These are phyloP conservation scores for Chrysina gloriosa DNA, from an alignment of 2,888 invertebrate genomes.

Conservation along the genomic window DNA sequence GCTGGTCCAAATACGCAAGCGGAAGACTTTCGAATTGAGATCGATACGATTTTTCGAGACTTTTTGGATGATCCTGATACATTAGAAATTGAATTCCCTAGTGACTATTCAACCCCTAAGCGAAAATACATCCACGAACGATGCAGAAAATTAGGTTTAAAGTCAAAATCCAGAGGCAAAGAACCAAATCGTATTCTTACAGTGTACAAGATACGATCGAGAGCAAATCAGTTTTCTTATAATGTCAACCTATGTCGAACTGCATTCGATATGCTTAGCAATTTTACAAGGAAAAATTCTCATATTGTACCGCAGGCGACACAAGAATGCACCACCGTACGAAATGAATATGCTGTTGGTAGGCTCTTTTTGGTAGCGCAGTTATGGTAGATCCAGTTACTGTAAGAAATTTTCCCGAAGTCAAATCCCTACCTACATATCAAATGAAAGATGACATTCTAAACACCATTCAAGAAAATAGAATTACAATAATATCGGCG, in stretches of 20 bases:
- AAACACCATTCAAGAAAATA: conserved; percentile 73
- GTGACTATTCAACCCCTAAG: conserved; percentile 80
- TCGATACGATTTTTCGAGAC: conserved; percentile 56
- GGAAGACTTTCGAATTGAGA: conserved; percentile 45
- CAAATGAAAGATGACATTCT: conserved; percentile 75
- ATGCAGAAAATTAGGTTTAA: conserved; percentile 75
- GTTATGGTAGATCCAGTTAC: conserved; percentile 55
- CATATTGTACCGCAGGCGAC: conserved; percentile 10
- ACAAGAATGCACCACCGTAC: background rate
- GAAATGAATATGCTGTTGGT: conserved; percentile 38
- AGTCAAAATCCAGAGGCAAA: conserved; percentile 86
- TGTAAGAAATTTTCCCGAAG: conserved; percentile 69
- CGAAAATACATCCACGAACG: conserved; percentile 83
- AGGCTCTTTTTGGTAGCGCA: conserved; percentile 39
- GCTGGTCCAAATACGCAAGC: conserved; percentile 12
- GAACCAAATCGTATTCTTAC: conserved; percentile 58
- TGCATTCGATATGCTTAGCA: conserved; percentile 34
- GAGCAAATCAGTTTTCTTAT: conserved; percentile 37
- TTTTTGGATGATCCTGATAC: conserved; percentile 54
- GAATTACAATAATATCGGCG: conserved; percentile 77
- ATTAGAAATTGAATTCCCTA: conserved; percentile 67
- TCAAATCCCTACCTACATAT: conserved; percentile 78
- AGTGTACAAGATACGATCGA: conserved; percentile 45
- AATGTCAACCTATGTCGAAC: conserved; percentile 38
- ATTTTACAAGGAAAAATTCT: conserved; percentile 9